phyloP scores from a whole-genome alignment of 2,888 invertebrate genomes.

The Smittia sp. region DNA sequence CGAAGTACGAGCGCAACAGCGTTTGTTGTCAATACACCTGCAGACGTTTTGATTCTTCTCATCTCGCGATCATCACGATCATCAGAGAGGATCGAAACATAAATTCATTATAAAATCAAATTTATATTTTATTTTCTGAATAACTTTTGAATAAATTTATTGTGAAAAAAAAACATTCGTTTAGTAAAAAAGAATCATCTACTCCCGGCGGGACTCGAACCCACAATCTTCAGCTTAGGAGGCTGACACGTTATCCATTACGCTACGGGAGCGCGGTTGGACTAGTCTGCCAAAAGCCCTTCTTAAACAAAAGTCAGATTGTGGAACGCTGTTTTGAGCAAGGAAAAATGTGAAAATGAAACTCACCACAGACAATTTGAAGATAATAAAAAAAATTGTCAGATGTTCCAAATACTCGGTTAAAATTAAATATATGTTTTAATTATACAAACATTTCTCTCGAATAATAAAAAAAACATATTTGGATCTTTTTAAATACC shows the following conservation, averaged over 20 bases:
- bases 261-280: slow-evolving; percentile 5
- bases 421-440: too few species aligned
- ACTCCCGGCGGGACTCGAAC: slow-evolving; percentile 20
- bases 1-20: background rate
- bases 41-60: background rate
- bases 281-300: background rate
- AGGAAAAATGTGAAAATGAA: too few species aligned
- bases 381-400: too few species aligned
- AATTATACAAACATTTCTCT: too few species aligned
- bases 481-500: too few species aligned
- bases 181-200: background rate
- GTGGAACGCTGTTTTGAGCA: too few species aligned
- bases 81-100: too few species aligned
- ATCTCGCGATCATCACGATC: too few species aligned
- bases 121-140: background rate
- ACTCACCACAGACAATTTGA: too few species aligned
- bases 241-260: slow-evolving; percentile 19
- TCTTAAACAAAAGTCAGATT: background rate
- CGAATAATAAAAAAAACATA: too few species aligned
- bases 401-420: too few species aligned
- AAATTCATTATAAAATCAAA: background rate
- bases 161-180: background rate
- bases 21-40: slow-evolving; percentile 4
- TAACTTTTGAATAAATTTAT: background rate
- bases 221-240: slow-evolving; percentile 21